A percentile compares a stretch with the other conserved stretches of the same genome.
phyloP scores from a whole-genome alignment of 1,140 invertebrate species.

The Aphelinus certus region DNA sequence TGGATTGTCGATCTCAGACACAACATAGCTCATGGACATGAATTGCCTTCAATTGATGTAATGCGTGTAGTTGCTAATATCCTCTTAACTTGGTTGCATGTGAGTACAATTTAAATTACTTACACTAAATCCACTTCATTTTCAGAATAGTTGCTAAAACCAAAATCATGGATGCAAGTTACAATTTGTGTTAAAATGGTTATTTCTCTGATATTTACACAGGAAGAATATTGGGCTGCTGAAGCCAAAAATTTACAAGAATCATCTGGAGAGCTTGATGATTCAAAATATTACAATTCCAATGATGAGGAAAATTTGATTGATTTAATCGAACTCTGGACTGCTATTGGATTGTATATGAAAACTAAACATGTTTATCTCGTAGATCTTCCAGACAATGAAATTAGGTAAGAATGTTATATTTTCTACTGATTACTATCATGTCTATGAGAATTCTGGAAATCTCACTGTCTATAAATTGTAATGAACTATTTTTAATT shows the following conservation, averaged over 20 bases:
- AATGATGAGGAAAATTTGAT: constrained; percentile 46
- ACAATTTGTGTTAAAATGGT: neutral
- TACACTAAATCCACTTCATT: constrained; percentile 2
- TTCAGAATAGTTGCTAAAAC: neutral
- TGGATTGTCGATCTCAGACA: constrained; percentile 76
- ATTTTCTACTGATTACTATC: no score
- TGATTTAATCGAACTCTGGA: constrained; percentile 59
- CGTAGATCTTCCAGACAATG: constrained; percentile 50
- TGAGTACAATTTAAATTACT: constrained; percentile 47
- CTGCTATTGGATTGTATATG: constrained; percentile 54
- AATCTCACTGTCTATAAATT: neutral
- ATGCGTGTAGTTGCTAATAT: constrained; percentile 68
- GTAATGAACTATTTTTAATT: constrained; percentile 17
- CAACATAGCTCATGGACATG: constrained; percentile 71
- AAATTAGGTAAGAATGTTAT: constrained; percentile 48
- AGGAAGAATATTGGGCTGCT: constrained; percentile 58
- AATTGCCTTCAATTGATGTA: constrained; percentile 68
- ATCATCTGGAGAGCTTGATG: constrained; percentile 36
- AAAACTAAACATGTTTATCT: constrained; percentile 49
- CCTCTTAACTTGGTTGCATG: constrained; percentile 70
- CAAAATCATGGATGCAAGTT: neutral
- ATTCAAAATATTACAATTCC: constrained; percentile 35
- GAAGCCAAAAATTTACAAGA: constrained; percentile 47
- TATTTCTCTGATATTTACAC: constrained; percentile 23
- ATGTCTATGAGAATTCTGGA: no score